These are phyloP conservation scores for Pyrrhia umbra DNA, from an alignment of 2,888 invertebrate genomes.

Conservation along the genomic window DNA sequence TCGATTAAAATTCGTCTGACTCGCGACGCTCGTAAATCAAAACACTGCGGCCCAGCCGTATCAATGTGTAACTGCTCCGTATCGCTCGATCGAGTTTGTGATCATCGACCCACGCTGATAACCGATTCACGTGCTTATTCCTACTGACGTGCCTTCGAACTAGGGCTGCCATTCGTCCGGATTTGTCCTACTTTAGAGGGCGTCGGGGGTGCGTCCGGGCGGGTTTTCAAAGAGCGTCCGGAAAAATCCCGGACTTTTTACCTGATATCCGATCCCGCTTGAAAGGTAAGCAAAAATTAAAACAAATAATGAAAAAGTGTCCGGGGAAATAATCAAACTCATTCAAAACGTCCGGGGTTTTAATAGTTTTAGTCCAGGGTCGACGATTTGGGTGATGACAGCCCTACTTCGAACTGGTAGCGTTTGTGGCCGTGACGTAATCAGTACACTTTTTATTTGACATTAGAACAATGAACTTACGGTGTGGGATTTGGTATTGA, in stretches of 20 bases:
- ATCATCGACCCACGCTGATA: conserved; percentile 24
- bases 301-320: too few relatives aligned
- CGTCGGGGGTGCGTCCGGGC: too few relatives aligned
- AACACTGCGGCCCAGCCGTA: conserved; percentile 28
- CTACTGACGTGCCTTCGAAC: conserved; percentile 32
- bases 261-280: too few relatives aligned
- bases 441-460: conserved; percentile 10
- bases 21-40: conserved; percentile 22
- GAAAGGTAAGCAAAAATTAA: too few relatives aligned
- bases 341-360: too few relatives aligned
- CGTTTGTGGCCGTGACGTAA: conserved; percentile 22
- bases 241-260: too few relatives aligned
- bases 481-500: conserved; percentile 29
- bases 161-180: too few relatives aligned
- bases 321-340: too few relatives aligned
- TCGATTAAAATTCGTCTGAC: conserved; percentile 41
- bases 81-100: conserved; percentile 11
- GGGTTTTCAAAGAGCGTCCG: too few relatives aligned
- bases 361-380: too few relatives aligned
- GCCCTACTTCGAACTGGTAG: conserved; percentile 31
- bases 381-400: too few relatives aligned
- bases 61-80: conserved; percentile 50
- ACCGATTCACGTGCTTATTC: conserved; percentile 17
- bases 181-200: too few relatives aligned
- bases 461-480: conserved; percentile 50